Evolutionary conservation across 2,797 vertebrate genomes (phyloP).

Genomic region (Eutrigla gurnardus): DNA sequence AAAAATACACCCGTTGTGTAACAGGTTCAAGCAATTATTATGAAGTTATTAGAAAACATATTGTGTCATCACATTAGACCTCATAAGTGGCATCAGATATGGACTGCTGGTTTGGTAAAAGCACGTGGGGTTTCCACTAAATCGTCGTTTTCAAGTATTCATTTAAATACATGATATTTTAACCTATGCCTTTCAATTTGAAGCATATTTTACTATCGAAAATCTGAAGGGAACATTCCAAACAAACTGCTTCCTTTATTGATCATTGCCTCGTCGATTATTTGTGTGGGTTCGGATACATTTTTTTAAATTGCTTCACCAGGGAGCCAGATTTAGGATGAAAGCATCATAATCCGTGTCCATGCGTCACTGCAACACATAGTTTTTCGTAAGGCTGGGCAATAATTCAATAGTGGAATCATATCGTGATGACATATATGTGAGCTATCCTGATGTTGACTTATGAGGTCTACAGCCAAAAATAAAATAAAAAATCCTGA

Average conservation of each 20-base stretch:
- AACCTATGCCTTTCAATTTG: background rate
- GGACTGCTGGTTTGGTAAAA: slow-evolving; percentile 11
- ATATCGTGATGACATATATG: slow-evolving; percentile 30
- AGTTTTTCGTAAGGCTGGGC: background rate
- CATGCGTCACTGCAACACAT: background rate
- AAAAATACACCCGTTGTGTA: slow-evolving; percentile 30
- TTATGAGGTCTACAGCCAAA: slow-evolving; percentile 31
- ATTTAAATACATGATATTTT: background rate
- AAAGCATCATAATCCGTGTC: background rate
- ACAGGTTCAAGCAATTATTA: slow-evolving; percentile 19
- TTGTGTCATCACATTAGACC: slow-evolving; percentile 24
- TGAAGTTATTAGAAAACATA: background rate
- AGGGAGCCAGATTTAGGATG: background rate
- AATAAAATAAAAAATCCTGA: slow-evolving; percentile 15
- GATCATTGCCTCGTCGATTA: background rate
- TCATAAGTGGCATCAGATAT: slow-evolving; percentile 49
- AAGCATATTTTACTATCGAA: background rate
- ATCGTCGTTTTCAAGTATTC: background rate
- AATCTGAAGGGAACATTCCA: too few species aligned
- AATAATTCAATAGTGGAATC: too few species aligned
- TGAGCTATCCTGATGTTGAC: slow-evolving; percentile 56
- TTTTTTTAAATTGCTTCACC: background rate
- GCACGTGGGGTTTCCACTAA: slow-evolving; percentile 7
- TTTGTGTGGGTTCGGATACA: background rate
- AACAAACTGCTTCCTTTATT: background rate